Base-by-base conservation (phyloP, 2,113 vertebrate species). In the Ia io region DNA sequence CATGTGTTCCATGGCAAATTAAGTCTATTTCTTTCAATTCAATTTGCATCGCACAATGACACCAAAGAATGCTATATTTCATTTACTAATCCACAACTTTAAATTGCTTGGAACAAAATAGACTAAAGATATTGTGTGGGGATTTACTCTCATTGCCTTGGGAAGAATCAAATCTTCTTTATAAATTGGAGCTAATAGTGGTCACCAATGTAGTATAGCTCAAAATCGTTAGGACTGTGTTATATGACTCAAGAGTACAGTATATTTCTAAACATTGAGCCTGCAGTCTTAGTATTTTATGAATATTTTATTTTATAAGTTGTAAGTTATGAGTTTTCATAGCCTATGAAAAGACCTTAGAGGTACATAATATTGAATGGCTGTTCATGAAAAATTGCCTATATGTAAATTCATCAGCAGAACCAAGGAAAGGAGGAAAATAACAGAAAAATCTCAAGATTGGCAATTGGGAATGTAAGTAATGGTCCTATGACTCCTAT, bases 131-230 rank as follows among this genome's bases (percentile, higher is more conserved):
- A 90, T 90, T 90, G 42, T 93, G 28, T 92, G 25, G 94, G 90
- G 85, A 97, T 95, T 95, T 95, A 83, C 17, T 85, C 51, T 93
- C 28, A 90, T 28, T 97, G 76, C 69, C 92, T 76, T 88, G 95
- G 91, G 95, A 95, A 92, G 71, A 96, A 93, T 97, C 65, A 97
- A 97, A 94, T 95, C 23, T 69, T 89, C 86, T 88, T 79, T 90
- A 92, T 94, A 96, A 97, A 97, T 82, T 92, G 90, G 69, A 97
- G 89, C 49, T 96, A 97, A 96, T 83, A 90, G 92, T 93, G 80
- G 92, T 95, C 93, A 96, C 93, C 2, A 2, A 2, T 69, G n/a
- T 47, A 95, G 61, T 77, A n/a, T 71, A 70, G 77, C 93, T 94
- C 28, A 82, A 96, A 97, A 92, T 80, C 28, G 0, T 84, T 96